Percentiles rank a stretch among this genome's conserved stretches.
These are phyloP conservation scores for Dolichopus griseipennis DNA, from an alignment of 2,888 invertebrate genomes.

Conservation along the genomic window DNA sequence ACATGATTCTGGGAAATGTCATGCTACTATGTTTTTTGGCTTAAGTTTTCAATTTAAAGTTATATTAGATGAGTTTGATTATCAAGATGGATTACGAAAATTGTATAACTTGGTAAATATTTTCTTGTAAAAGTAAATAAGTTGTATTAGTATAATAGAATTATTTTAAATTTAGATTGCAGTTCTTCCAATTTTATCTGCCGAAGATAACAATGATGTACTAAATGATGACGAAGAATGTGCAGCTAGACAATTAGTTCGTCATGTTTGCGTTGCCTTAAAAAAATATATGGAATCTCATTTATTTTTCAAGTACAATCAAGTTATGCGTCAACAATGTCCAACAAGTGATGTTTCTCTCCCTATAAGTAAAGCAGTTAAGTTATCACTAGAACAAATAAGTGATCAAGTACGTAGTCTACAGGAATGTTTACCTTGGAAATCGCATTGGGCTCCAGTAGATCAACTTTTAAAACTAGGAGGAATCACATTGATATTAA, in stretches of 20 bases:
- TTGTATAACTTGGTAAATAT: constrained; percentile 70
- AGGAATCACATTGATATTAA: constrained; percentile 69
- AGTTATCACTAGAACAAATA: constrained; percentile 67
- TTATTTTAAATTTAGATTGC: constrained; percentile 52
- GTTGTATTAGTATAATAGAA: not conserved
- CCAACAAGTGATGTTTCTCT: constrained; percentile 38
- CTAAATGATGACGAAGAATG: constrained; percentile 81
- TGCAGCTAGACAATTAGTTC: constrained; percentile 79
- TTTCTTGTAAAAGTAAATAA: not conserved
- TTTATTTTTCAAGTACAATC: constrained; percentile 67
- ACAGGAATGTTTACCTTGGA: constrained; percentile 64
- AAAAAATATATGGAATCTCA: constrained; percentile 90
- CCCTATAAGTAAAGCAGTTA: constrained; percentile 51
- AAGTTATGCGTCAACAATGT: constrained; percentile 53
- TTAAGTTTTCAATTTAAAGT: constrained; percentile 87
- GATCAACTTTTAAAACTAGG: constrained; percentile 78
- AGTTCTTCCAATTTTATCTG: constrained; percentile 70
- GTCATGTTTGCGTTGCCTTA: constrained; percentile 83
- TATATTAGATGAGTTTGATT: constrained; percentile 90
- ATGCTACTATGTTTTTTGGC: constrained; percentile 97
- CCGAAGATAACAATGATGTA: constrained; percentile 53
- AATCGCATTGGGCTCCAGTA: constrained; percentile 80
- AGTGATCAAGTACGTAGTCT: constrained; percentile 77
- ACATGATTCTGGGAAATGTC: constrained; percentile 94
- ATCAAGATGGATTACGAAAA: constrained; percentile 81